Base-by-base conservation (phyloP, 2,888 invertebrate genomes). In the Drosophila phalerata region DNA sequence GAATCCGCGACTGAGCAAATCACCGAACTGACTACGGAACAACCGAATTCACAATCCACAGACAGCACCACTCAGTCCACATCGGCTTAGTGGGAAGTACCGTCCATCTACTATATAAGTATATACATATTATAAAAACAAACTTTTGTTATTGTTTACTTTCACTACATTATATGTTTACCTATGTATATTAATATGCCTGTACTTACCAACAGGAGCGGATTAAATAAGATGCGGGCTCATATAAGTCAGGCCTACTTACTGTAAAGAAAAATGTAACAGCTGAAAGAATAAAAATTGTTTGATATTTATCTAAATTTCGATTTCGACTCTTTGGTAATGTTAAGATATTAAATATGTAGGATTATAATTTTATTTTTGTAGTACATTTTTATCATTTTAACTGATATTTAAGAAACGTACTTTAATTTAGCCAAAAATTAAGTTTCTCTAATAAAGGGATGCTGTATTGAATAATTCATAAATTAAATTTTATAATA, bases 11-110 rank as follows among this genome's bases (percentile, higher is more conserved):
- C 79, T 1, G 73, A 78, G n/a, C 49, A 43, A 30, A 40, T 11
- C 49, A 11, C 42, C 2, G 60, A 45, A 0, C 51, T 45, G 37
- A 71, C 79, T 28, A 78, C 88, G 5, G 71, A 76, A 28, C 62
- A 53, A 15, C 30, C 45, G 40, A 34, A 67, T 22, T 1, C 57
- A 5, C 45, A 42, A 43, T 22, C 48, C 15, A 48, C 17, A 30
- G 52, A 30, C 34, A 40, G 37, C 56, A 40, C 25, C 40, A 45
- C 11, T 25, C 17, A 30, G 9, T 32, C 38, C 22, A 37, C 47
- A 47, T 17, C 19, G 9, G 25, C 17, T 22, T 58, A 17, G 57
- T 58, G 57, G 28, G 42, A 63, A 53, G 48, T 22, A 37, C 69
- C 38, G 42, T 47, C 15, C 48, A 5, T 45, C 25, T 57, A 81